Percentiles rank a stretch among this genome's conserved stretches.
These are phyloP conservation scores for Limnephilus auricula DNA, from an alignment of 2,888 invertebrate genomes.

Conservation along the genomic window DNA sequence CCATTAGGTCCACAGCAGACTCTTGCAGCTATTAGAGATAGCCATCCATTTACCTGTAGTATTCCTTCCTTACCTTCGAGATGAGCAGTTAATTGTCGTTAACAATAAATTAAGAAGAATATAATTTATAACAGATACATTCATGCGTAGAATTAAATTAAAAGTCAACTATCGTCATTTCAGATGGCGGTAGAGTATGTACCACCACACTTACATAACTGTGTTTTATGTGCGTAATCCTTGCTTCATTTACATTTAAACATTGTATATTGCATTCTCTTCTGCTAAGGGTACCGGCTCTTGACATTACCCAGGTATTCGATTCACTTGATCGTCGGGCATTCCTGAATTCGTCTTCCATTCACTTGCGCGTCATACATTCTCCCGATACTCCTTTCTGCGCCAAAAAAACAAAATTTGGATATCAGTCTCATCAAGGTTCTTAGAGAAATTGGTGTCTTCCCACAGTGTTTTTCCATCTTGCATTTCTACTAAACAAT, in stretches of 20 bases:
- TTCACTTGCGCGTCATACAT: background rate
- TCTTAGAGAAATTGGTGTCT: background rate
- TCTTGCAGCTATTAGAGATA: background rate
- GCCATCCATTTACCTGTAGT: background rate
- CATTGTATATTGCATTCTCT: too few species aligned
- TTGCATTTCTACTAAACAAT: too few species aligned
- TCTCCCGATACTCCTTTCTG: background rate
- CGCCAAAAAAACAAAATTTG: background rate
- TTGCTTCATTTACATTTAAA: background rate
- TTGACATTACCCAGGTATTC: too few species aligned
- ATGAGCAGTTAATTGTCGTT: background rate
- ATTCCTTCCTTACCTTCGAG: background rate
- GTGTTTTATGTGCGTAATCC: too few species aligned
- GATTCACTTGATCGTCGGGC: too few species aligned
- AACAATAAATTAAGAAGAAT: background rate
- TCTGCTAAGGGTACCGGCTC: too few species aligned
- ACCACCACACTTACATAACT: too few species aligned
- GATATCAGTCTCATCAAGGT: background rate
- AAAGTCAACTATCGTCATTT: background rate
- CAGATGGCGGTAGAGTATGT: background rate
- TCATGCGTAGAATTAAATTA: background rate
- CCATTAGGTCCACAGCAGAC: background rate
- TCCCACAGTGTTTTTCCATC: background rate
- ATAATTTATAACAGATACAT: background rate
- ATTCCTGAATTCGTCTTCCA: background rate